phyloP scores from a whole-genome alignment of 2,797 vertebrate species.

The Synaphobranchus kaupii region DNA sequence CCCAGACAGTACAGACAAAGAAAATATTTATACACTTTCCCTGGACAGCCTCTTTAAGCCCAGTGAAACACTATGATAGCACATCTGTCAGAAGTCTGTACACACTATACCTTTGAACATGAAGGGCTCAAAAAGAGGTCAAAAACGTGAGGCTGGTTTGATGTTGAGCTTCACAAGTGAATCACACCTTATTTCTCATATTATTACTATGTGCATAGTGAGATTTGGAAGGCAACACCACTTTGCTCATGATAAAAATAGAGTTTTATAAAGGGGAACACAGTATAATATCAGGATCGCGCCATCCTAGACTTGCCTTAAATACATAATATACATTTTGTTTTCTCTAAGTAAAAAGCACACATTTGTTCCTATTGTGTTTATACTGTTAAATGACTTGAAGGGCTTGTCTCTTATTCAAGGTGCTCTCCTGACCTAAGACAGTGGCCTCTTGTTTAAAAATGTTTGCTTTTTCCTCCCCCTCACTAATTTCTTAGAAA shows the following conservation, averaged over 20 bases:
- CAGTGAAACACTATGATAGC: neutral
- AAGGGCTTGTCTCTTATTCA: too few species aligned
- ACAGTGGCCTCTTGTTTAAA: neutral
- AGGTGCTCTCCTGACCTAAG: too few species aligned
- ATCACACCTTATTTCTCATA: neutral
- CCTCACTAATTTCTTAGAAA: neutral
- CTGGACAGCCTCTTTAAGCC: neutral
- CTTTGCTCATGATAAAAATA: neutral
- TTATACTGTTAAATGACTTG: too few species aligned
- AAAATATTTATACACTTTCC: neutral
- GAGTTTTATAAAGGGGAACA: too few species aligned
- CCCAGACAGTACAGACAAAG: neutral
- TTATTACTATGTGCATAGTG: neutral
- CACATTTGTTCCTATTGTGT: neutral
- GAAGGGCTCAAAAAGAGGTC: neutral
- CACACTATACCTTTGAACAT: neutral
- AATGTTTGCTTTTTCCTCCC: too few species aligned
- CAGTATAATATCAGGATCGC: too few species aligned
- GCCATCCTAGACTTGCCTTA: too few species aligned
- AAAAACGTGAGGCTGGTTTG: neutral
- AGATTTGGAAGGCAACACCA: neutral
- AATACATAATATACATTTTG: neutral
- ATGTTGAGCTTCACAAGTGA: neutral
- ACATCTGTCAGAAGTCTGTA: neutral
- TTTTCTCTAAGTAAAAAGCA: neutral